Percentiles rank a stretch among this genome's conserved stretches.
Conservation (phyloP, 2,797 vertebrate species). For the Coregonus ussuriensis region DNA sequence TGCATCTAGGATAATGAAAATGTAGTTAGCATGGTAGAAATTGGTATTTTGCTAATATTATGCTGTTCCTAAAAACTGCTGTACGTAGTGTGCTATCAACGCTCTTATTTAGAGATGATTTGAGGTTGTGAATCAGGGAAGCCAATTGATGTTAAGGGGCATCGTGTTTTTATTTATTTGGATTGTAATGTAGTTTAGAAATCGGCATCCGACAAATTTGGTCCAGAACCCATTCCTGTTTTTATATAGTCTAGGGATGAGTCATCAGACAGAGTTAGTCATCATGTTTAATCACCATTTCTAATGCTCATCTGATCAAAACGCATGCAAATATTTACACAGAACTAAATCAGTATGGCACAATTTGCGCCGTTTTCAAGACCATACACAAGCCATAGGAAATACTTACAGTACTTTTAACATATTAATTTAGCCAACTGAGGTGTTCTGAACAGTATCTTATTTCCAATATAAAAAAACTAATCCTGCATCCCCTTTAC, state of each 20-base stretch:
- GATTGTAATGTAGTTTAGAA: conserved; percentile 35
- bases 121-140: conserved; percentile 51
- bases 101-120: conserved; percentile 14
- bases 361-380: conserved; percentile 22
- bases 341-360: conserved; percentile 33
- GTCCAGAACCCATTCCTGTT: conserved; percentile 23
- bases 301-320: conserved; percentile 46
- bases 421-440: conserved; percentile 15
- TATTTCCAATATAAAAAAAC: conserved; percentile 28
- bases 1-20: conserved; percentile 46
- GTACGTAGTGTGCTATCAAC: conserved; percentile 52
- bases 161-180: conserved; percentile 55
- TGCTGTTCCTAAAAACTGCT: conserved; percentile 53
- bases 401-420: conserved; percentile 17
- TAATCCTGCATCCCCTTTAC: conserved; percentile 34
- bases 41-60: conserved; percentile 53
- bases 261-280: conserved; percentile 66
- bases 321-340: conserved; percentile 15
- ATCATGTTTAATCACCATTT: conserved; percentile 64
- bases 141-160: conserved; percentile 53
- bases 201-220: conserved; percentile 43
- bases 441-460: conserved; percentile 41
- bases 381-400: conserved; percentile 39
- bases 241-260: neutral
- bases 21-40: conserved; percentile 63